Evolutionary conservation across 2,888 invertebrate species (phyloP), one percentile per base, ranked within the genome.

Genomic region (Helleia helle): DNA sequence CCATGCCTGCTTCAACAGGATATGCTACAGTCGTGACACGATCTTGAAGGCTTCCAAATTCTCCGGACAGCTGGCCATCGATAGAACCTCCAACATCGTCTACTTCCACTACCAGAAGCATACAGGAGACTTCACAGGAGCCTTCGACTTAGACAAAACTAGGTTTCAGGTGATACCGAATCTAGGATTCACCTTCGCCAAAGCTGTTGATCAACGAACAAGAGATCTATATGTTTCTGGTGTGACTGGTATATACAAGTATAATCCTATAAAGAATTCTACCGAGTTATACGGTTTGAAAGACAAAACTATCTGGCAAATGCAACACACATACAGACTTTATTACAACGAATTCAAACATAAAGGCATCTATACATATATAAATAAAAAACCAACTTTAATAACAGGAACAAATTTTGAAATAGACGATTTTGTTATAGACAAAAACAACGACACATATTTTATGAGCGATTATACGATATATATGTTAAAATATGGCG

Each of bases 341-440:
- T 75, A 71, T 34, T 77, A 66, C 36, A 69, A 61, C 0, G 51
- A 62, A 38, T 67, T 71, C 12, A 46, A 47, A 47, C 58, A 50
- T 1, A 65, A 63, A 46, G 77, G 77, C 0, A 47, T 77, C 0
- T 62, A 51, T 24, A 59, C 51, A 0, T 58, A 58, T 1, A 59
- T 63, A 2, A 62, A 66, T 40, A 65, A 52, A 37, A 50, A 48
- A 6, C 50, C 76, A 2, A 11, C 50, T 2, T 52, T 62, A 1
- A 25, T 74, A 22, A 56, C 65, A 1, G 57, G 34, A 7, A 34
- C 34, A 8, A 22, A 65, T 39, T 74, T 56, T 38, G 54, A 53
- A 15, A 66, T 79, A 25, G 75, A 77, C 38, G 72, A 77, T 50
- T 77, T 77, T 28, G 58, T 76, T 3, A 50, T 77, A 22, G 77